Evolutionary conservation across 2,797 vertebrate species (phyloP).

Genomic region (Leptatherina wallacei): DNA sequence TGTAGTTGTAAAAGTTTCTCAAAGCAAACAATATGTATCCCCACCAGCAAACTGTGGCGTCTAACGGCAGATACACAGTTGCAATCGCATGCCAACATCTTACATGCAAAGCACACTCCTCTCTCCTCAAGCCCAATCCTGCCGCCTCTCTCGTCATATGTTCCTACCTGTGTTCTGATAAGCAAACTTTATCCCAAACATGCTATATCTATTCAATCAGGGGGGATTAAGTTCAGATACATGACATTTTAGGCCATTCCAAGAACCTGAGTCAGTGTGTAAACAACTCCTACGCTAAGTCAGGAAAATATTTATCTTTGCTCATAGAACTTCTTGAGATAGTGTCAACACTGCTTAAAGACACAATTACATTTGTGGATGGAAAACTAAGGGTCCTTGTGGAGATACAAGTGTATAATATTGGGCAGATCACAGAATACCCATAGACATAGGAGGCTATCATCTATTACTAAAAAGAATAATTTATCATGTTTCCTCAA

Average conservation of each 20-base stretch:
- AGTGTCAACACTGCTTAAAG: conserved; percentile 77
- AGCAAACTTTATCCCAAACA: conserved; percentile 69
- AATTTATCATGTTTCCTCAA: conserved; percentile 11
- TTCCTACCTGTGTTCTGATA: conserved; percentile 45
- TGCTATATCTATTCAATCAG: conserved; percentile 59
- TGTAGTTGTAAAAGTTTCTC: conserved; percentile 15
- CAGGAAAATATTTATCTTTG: conserved; percentile 82
- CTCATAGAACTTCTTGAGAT: conserved; percentile 78
- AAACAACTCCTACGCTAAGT: conserved; percentile 77
- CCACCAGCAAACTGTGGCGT: conserved; percentile 38
- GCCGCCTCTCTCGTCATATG: conserved; percentile 48
- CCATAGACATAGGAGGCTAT: conserved; percentile 9
- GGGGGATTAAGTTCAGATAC: conserved; percentile 72
- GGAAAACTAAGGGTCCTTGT: conserved; percentile 73
- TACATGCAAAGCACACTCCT: conserved; percentile 31
- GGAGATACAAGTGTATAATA: conserved; percentile 61
- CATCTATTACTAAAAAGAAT: conserved; percentile 3
- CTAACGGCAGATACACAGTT: conserved; percentile 45
- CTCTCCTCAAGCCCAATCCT: conserved; percentile 64
- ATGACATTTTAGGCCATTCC: conserved; percentile 76
- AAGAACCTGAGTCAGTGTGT: conserved; percentile 72
- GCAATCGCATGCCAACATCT: conserved; percentile 39
- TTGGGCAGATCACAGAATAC: conserved; percentile 36
- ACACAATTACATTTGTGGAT: conserved; percentile 74
- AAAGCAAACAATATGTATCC: conserved; percentile 26